Conservation (phyloP, 1,140 invertebrate genomes). For the Ceratosolen fusciceps region DNA sequence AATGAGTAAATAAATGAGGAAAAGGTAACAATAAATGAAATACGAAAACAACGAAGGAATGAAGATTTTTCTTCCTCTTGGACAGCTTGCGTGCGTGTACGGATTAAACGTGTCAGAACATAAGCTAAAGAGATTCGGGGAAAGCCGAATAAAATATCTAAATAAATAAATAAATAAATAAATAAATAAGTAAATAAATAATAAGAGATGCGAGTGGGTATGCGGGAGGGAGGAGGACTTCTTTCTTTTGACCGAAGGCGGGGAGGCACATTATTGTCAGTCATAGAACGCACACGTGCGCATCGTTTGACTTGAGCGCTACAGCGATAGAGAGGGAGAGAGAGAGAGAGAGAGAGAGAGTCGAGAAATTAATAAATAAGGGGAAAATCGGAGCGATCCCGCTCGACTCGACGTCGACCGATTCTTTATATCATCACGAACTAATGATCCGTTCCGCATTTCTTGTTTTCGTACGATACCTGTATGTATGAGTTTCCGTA, state of each 20-base stretch:
- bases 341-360: too few species aligned
- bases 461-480: conserved; percentile 43
- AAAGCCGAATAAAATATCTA: neutral
- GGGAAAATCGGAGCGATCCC: too few species aligned
- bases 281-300: neutral
- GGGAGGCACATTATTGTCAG: neutral
- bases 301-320: neutral
- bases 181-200: neutral
- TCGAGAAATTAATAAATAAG: conserved; percentile 8
- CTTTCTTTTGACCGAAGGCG: neutral
- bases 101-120: neutral
- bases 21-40: conserved; percentile 39
- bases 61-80: conserved; percentile 47
- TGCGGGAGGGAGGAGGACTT: neutral
- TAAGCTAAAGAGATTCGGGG: too few species aligned
- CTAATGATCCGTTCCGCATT: conserved; percentile 16
- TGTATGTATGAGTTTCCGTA: conserved; percentile 29
- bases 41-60: conserved; percentile 48
- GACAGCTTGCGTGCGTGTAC: conserved; percentile 18
- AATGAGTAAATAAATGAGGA: too few species aligned
- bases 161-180: neutral
- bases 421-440: conserved; percentile 1
- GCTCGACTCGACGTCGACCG: neutral
- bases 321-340: too few species aligned
- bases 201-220: neutral